Evolutionary conservation across 1,140 invertebrate species (phyloP).

Genomic region (Drosophila novamexicana): DNA sequence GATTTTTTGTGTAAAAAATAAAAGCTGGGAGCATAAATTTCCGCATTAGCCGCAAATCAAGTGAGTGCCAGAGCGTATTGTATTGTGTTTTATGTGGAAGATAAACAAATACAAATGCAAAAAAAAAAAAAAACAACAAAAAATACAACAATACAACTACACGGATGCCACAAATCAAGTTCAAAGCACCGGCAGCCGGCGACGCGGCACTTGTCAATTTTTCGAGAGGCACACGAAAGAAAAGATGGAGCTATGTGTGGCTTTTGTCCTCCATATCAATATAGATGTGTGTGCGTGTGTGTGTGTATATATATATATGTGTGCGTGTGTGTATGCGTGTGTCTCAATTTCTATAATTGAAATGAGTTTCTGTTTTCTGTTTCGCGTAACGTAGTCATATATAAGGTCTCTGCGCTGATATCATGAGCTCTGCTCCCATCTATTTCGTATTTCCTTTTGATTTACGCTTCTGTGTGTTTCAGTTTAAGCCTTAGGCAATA

Average conservation of each 20-base stretch:
- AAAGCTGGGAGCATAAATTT: constrained; percentile 66
- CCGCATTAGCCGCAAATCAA: constrained; percentile 65
- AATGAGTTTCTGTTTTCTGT: constrained; percentile 24
- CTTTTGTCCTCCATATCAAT: constrained; percentile 55
- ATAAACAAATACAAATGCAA: constrained; percentile 34
- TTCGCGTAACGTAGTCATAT: constrained; percentile 24
- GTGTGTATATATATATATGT: neutral
- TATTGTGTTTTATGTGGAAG: constrained; percentile 30
- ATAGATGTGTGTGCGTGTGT: neutral
- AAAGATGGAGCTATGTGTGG: constrained; percentile 14
- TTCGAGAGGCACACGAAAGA: constrained; percentile 14
- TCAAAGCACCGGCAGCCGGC: constrained; percentile 52
- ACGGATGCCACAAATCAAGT: constrained; percentile 72
- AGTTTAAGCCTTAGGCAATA: constrained; percentile 1
- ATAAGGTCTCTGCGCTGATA: constrained; percentile 21
- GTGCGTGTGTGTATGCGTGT: neutral
- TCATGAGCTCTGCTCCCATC: constrained; percentile 9
- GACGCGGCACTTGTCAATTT: constrained; percentile 34
- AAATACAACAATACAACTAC: constrained; percentile 16
- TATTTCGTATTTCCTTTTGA: constrained; percentile 23
- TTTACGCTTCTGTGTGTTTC: constrained; percentile 17
- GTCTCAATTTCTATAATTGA: constrained; percentile 48
- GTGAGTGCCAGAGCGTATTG: constrained; percentile 39
- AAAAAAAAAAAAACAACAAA: neutral
- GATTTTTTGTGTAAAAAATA: neutral